Evolutionary conservation across 2,797 vertebrate species (phyloP), one percentile per base, ranked within the genome.

Genomic region (Sylvilagus floridanus): DNA sequence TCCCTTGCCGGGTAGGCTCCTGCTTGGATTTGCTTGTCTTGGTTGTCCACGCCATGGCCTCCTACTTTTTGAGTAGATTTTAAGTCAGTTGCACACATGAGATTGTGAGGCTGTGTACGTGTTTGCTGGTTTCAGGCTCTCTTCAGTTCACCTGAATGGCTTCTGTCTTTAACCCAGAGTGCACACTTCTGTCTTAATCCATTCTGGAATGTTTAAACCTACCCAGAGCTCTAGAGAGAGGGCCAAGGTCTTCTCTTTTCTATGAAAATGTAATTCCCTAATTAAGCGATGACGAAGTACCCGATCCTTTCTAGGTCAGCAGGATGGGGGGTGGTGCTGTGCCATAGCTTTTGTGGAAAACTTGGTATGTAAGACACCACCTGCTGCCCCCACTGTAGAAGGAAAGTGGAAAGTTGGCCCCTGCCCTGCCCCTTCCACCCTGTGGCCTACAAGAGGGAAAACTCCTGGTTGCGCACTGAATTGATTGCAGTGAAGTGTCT

Each of bases 161-260:
- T 93, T 94, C 77, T 28, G 22, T 75, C 76, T 95, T 92, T 81
- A 84, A 75, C 42, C 76, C 57, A 47, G 86, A 94, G 52, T 50
- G 22, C 35, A 87, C 17, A 42, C 16, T 96, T 87, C 47, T 88
- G 77, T 66, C 88, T 60, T 52, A 79, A 76, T 93, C 19, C 28
- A 62, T 60, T 83, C 79, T 83, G 89, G 47, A 87, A 57, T 3
- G 28, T 76, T 69, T 14, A 73, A 57, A 66, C 30, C 52, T 65
- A 81, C 28, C 35, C 68, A n/a, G 50, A 65, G 32, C 19, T 73
- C 79, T 71, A 73, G 28, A 83, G 72, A 90, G 87, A 73, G 24
- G 11, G 22, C 7, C 11, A 37, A 84, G 68, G 42, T 84, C 93
- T 91, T 81, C 50, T 62, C 24, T 79, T 94, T 90, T 79, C 35